A percentile compares a stretch with the other conserved stretches of the same genome.
These are phyloP conservation scores for Glossophaga mutica DNA, from an alignment of 2,797 vertebrate species.

Conservation along the genomic window DNA sequence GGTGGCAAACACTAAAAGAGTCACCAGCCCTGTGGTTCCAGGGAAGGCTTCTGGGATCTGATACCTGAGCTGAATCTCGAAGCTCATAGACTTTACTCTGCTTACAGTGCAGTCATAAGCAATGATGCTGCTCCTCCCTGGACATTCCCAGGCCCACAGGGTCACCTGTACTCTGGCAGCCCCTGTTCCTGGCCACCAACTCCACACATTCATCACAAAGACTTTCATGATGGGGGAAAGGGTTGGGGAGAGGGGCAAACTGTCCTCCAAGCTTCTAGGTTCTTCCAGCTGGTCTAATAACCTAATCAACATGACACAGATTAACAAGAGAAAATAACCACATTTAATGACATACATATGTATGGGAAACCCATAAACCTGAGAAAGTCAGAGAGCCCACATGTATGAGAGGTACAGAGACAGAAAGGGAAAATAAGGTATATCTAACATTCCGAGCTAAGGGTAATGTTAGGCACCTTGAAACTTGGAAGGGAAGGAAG, in stretches of 20 bases:
- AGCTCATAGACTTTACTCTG: neutral
- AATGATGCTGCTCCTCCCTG: neutral
- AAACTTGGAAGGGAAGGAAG: neutral
- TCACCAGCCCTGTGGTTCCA: too few relatives aligned
- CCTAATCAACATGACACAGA: neutral
- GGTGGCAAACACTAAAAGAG: neutral
- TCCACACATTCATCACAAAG: accelerated
- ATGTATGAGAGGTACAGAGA: neutral
- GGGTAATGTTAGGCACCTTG: neutral
- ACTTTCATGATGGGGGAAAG: neutral
- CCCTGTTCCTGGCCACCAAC: neutral
- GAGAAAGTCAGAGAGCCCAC: neutral
- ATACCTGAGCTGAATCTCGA: neutral
- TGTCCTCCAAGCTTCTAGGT: too few relatives aligned
- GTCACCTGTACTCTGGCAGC: neutral
- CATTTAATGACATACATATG: neutral
- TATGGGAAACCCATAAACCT: neutral
- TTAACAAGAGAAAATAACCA: neutral
- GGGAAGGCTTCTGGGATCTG: neutral
- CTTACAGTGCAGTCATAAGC: neutral
- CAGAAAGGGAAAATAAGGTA: neutral
- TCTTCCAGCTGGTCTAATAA: neutral
- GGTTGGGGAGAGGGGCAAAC: neutral
- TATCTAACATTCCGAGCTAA: neutral
- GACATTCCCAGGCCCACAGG: accelerated